Evolutionary conservation across 1,140 invertebrate species (phyloP), one percentile per base, ranked within the genome.

Genomic region (Bombus soroeensis): DNA sequence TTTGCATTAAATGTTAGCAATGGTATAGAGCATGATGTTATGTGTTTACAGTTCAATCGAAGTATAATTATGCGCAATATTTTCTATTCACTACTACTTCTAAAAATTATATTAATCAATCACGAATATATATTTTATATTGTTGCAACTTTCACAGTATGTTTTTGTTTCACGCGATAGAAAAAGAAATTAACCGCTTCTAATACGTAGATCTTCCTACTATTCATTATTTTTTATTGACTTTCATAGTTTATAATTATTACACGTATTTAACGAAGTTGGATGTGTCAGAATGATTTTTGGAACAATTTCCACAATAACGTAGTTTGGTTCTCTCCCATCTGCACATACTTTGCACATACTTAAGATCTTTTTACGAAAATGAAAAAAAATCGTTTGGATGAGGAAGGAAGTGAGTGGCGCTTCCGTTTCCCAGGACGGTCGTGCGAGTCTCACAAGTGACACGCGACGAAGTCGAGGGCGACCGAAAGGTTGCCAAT

Each of bases 381-480:
- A 82, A 72, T 22, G 57, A 15, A 53, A 70, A 70, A 22, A 28
- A 68, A 81, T 73, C 28, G 62, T 74, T 22, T 84, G 47, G 75
- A 71, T 18, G 59, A 84, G 66, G 32, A 78, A 59, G 72, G 43
- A 90, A 71, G 64, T 68, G 68, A 80, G 59, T 25, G 72, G 39
- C 72, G 68, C 71, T 81, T 88, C 79, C 81, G 82, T 90, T 88
- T 85, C 78, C 72, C 71, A 87, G 68, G 59, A 85, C 68, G 75
- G 68, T 84, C 47, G 89, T 82, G 81, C 59, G 68, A 68, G 71
- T 85, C 73, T 87, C 82, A 83, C 72, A 68, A 66, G 72, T 77
- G 83, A 91, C 81, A 81, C 81, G 86, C 75, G 88, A 84, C 87
- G 83, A 90, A 88, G 89, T 90, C 86, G 88, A 90, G 83, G 74